These are phyloP conservation scores for Ditylenchus dipsaci DNA, from an alignment of 1,140 invertebrate species.

Conservation along the genomic window DNA sequence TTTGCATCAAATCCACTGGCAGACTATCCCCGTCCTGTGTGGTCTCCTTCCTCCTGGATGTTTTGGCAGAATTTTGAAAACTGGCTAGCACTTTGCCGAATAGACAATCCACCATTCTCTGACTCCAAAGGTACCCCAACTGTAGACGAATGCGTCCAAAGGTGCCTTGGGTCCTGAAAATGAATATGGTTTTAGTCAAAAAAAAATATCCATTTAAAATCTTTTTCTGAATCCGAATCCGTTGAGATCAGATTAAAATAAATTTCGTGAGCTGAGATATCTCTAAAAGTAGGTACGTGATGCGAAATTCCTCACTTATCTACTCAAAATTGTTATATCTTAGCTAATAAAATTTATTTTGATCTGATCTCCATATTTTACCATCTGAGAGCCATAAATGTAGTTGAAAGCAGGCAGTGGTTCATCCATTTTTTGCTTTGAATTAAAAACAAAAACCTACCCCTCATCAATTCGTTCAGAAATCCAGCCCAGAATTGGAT, in stretches of 20 bases:
- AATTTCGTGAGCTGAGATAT: too few relatives aligned
- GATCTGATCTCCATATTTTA: too few relatives aligned
- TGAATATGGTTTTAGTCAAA: slow-evolving; percentile 6
- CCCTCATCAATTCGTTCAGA: slow-evolving; percentile 73
- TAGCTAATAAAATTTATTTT: too few relatives aligned
- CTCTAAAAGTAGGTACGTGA: too few relatives aligned
- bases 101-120: slow-evolving; percentile 64
- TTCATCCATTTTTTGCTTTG: too few relatives aligned
- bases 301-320: too few relatives aligned
- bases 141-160: slow-evolving; percentile 75
- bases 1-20: slow-evolving; percentile 34
- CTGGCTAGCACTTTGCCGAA: slow-evolving; percentile 59
- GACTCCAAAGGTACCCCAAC: slow-evolving; percentile 78
- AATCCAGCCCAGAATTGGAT: slow-evolving; percentile 95
- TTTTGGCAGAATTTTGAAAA: slow-evolving; percentile 5
- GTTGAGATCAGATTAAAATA: background rate
- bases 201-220: background rate
- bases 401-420: too few relatives aligned
- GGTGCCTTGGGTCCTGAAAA: slow-evolving; percentile 72
- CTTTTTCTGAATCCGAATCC: too few relatives aligned
- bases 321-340: too few relatives aligned
- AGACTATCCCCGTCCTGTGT: background rate
- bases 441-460: too few relatives aligned
- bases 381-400: too few relatives aligned
- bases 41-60: background rate